phyloP scores from a whole-genome alignment of 2,797 vertebrate genomes.

The Eulemur mongoz region DNA sequence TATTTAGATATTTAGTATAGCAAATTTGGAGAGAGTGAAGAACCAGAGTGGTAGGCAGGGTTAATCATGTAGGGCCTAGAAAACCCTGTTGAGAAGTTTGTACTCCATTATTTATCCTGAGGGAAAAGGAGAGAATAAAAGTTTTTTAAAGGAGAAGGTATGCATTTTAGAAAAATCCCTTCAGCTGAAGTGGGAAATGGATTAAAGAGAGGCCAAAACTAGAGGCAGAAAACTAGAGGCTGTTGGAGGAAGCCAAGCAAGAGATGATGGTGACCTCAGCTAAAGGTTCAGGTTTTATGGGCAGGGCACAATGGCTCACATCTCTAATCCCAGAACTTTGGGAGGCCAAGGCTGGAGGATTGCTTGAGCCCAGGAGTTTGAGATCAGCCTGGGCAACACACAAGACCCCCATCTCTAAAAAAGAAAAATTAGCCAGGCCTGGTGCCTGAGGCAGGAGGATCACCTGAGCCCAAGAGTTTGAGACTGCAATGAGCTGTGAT shows the following conservation, averaged over 20 bases:
- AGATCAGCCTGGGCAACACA: background rate
- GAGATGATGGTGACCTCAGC: background rate
- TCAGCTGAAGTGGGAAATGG: background rate
- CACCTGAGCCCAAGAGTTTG: background rate
- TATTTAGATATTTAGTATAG: background rate
- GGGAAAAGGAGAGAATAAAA: background rate
- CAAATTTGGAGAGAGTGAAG: background rate
- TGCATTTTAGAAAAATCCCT: constrained; percentile 35
- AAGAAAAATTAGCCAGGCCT: background rate
- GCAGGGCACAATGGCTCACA: background rate
- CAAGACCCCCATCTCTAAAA: background rate
- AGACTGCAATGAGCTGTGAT: background rate
- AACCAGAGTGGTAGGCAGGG: background rate
- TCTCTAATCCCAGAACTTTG: background rate
- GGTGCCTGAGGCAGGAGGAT: background rate
- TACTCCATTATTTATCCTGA: background rate
- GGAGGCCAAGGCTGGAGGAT: background rate
- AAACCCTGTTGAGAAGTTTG: background rate
- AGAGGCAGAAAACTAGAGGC: background rate
- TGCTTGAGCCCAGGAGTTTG: background rate
- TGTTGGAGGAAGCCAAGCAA: background rate
- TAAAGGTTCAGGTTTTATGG: background rate
- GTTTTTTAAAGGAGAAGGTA: background rate
- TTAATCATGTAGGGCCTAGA: background rate
- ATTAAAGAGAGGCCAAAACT: background rate